Evolutionary conservation across 2,113 vertebrate genomes (phyloP).

Genomic region (Fulica atra): DNA sequence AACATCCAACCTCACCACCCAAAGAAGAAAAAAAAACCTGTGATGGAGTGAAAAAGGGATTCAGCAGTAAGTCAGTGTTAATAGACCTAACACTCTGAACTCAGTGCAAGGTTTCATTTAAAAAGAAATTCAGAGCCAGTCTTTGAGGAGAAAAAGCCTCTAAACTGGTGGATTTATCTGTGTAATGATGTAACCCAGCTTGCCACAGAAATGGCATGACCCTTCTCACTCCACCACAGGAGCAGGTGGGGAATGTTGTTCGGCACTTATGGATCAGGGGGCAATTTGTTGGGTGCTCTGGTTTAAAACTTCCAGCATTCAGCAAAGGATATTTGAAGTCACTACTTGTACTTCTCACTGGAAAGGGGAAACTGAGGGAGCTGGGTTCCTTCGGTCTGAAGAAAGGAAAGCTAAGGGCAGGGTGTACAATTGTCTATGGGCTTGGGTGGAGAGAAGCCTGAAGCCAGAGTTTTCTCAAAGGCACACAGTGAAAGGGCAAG

Average conservation of each 20-base stretch:
- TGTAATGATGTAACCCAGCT: background rate
- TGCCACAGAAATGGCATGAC: background rate
- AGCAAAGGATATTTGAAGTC: background rate
- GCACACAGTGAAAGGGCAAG: background rate
- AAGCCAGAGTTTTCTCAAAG: background rate
- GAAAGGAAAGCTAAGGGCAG: background rate
- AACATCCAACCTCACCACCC: fast-evolving
- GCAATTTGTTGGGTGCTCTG: background rate
- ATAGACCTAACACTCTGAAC: background rate
- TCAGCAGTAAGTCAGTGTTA: background rate
- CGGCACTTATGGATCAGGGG: background rate
- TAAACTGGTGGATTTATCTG: background rate
- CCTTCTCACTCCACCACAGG: background rate
- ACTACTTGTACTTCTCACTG: background rate
- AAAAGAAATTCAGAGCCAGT: background rate
- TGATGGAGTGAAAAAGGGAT: background rate
- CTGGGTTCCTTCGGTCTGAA: background rate
- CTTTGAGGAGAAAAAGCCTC: background rate
- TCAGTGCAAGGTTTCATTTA: background rate
- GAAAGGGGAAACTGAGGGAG: background rate
- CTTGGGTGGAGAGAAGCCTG: background rate
- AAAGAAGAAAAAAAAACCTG: background rate
- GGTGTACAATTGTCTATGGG: background rate
- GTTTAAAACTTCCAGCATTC: background rate
- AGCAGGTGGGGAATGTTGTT: fast-evolving